Evolutionary conservation across 2,113 vertebrate species (phyloP).

Genomic region (Kobus ellipsiprymnus): DNA sequence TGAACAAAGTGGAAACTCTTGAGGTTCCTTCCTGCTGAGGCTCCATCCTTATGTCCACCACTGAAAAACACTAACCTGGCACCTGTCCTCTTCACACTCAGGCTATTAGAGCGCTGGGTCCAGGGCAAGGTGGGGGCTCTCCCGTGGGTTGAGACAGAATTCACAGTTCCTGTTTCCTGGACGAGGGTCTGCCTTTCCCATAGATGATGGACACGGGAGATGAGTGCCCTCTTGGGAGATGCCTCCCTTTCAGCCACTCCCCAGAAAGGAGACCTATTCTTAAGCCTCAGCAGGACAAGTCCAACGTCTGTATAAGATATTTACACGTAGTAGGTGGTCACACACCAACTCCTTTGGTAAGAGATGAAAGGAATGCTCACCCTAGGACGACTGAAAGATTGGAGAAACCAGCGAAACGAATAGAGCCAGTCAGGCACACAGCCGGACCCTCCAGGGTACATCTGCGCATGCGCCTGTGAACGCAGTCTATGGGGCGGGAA

Average conservation of each 20-base stretch:
- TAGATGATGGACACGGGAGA: not conserved
- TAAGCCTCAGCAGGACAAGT: not conserved
- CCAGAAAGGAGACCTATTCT: not conserved
- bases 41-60: not conserved
- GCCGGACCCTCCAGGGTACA: not conserved
- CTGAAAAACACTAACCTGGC: not conserved
- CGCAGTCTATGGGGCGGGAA: too few relatives aligned
- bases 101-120: not conserved
- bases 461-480: fast-evolving
- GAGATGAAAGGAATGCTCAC: not conserved
- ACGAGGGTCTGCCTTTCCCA: not conserved
- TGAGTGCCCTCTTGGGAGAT: not conserved
- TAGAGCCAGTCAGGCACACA: not conserved
- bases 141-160: not conserved
- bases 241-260: not conserved
- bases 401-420: not conserved
- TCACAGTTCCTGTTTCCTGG: not conserved
- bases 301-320: not conserved
- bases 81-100: not conserved
- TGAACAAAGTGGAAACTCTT: not conserved
- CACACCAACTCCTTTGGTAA: not conserved
- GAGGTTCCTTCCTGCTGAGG: not conserved
- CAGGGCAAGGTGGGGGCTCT: not conserved
- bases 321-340: not conserved
- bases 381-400: not conserved